phyloP scores from a whole-genome alignment of 2,113 vertebrate species.

The Oncorhynchus mykiss region DNA sequence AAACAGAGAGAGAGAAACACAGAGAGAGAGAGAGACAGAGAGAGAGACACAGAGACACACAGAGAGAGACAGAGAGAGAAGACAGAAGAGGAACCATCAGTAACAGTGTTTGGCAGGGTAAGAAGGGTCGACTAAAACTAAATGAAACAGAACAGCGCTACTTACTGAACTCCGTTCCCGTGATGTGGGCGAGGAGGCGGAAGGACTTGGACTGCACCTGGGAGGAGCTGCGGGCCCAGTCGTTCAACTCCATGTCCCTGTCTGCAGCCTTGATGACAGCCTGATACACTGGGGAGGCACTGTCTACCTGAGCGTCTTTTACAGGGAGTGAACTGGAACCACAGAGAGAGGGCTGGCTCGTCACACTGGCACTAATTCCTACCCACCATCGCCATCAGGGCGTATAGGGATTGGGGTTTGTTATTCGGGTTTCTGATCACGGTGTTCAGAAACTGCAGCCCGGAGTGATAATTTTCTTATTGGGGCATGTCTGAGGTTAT shows the following conservation, averaged over 20 bases:
- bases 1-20: no score
- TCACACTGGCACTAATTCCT: not conserved
- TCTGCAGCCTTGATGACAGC: slow-evolving; percentile 84
- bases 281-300: slow-evolving; percentile 91
- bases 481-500: no score
- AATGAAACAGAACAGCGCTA: slow-evolving; percentile 26
- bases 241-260: slow-evolving; percentile 72
- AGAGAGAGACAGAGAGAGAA: not conserved
- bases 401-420: no score
- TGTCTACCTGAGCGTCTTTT: slow-evolving; percentile 84
- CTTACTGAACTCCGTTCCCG: slow-evolving; percentile 89
- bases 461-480: no score
- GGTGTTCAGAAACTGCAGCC: no score
- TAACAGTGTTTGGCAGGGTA: not conserved
- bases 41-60: no score
- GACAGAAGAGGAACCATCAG: no score
- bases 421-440: no score
- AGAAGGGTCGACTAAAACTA: not conserved
- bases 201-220: slow-evolving; percentile 91
- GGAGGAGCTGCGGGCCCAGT: slow-evolving; percentile 81
- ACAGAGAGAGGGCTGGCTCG: slow-evolving; percentile 60
- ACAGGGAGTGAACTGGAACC: slow-evolving; percentile 83
- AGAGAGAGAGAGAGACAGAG: no score
- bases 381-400: slow-evolving; percentile 27
- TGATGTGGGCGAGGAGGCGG: slow-evolving; percentile 88